A percentile compares a stretch with the other conserved stretches of the same genome.
phyloP scores from a whole-genome alignment of 2,797 vertebrate genomes.

The Staurois parvus region DNA sequence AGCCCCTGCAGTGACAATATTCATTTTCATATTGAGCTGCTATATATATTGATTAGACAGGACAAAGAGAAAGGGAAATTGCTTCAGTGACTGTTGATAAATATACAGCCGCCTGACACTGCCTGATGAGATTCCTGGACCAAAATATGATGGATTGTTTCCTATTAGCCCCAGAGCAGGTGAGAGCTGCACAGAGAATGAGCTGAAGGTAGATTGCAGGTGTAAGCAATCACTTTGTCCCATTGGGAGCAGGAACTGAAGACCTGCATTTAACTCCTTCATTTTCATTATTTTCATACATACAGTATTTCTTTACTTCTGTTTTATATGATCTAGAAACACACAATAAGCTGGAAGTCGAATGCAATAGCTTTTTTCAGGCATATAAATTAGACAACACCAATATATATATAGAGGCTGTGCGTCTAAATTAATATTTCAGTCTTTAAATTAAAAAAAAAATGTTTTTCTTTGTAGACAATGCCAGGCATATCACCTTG shows the following conservation, averaged over 20 bases:
- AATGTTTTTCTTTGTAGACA: no score
- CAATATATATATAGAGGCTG: no score
- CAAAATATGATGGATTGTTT: conserved; percentile 69
- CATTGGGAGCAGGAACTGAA: conserved; percentile 1
- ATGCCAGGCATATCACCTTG: no score
- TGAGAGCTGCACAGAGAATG: conserved; percentile 17
- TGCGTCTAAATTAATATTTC: no score
- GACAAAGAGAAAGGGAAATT: conserved; percentile 68
- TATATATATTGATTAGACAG: conserved; percentile 62
- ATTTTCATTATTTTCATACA: not conserved
- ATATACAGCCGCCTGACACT: conserved; percentile 61
- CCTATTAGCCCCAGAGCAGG: conserved; percentile 62
- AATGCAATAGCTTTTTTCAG: no score
- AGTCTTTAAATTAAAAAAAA: no score
- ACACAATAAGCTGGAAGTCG: no score
- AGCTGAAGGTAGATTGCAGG: conserved; percentile 57
- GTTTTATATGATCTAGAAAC: not conserved
- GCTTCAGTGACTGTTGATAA: conserved; percentile 64
- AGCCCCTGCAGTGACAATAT: conserved; percentile 52
- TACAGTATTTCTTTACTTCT: not conserved
- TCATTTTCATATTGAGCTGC: conserved; percentile 48
- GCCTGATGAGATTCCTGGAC: conserved; percentile 49
- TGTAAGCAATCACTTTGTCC: conserved; percentile 51
- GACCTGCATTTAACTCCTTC: conserved; percentile 37
- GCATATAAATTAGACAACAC: no score